A percentile compares a stretch with the other conserved stretches of the same genome.
These are phyloP conservation scores for Austrolebias charrua DNA, from an alignment of 2,797 vertebrate species.

Conservation along the genomic window DNA sequence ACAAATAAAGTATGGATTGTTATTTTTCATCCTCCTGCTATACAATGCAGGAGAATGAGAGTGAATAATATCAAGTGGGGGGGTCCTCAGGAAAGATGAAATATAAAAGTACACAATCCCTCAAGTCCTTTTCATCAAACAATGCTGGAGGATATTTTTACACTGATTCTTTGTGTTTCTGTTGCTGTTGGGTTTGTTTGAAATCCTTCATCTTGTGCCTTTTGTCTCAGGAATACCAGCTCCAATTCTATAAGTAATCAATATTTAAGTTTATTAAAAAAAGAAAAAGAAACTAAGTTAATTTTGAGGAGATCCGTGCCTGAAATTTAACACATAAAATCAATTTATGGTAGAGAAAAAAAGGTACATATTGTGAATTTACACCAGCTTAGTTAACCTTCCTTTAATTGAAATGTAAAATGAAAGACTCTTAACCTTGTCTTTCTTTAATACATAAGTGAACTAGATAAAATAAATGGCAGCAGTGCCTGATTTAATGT, in stretches of 20 bases:
- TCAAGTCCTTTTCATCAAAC: conserved; percentile 12
- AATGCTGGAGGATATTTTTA: conserved; percentile 6
- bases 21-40: neutral
- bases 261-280: neutral
- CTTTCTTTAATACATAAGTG: no score
- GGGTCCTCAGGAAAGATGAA: conserved; percentile 12
- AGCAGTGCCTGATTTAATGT: no score
- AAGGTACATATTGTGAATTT: neutral
- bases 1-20: conserved; percentile 25
- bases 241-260: neutral
- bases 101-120: conserved; percentile 2
- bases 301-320: neutral
- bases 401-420: no score
- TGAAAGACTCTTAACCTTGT: no score
- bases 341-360: neutral
- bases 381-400: no score
- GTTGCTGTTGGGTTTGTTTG: neutral
- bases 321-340: neutral
- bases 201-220: conserved; percentile 3
- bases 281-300: neutral
- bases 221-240: neutral
- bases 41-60: conserved; percentile 15
- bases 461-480: no score
- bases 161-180: neutral
- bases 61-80: conserved; percentile 21